Evolutionary conservation across 2,888 invertebrate species (phyloP).

Genomic region (Caenorhabditis macrosperma): DNA sequence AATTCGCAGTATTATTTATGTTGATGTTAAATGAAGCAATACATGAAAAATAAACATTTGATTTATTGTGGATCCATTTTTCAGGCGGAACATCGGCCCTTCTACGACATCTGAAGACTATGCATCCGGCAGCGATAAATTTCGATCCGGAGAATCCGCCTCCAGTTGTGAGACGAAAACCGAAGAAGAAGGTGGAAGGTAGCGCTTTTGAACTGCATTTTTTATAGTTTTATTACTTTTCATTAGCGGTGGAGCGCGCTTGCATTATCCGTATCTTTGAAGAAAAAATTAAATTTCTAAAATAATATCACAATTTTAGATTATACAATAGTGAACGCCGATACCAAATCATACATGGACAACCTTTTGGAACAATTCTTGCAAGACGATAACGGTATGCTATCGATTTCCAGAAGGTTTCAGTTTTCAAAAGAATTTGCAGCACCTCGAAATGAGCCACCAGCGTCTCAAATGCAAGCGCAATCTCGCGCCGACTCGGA

Average conservation of each 20-base stretch:
- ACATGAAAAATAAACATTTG: too few species aligned
- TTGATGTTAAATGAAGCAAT: too few species aligned
- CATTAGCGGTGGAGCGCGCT: constrained; percentile 5
- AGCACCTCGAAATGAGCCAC: not conserved
- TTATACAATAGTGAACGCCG: constrained; percentile 34
- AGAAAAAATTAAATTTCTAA: constrained; percentile 1
- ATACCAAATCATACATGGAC: constrained; percentile 48
- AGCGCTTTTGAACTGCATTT: too few species aligned
- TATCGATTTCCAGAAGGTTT: too few species aligned
- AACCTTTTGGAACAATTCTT: constrained; percentile 41
- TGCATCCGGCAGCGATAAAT: constrained; percentile 51
- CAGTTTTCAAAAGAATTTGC: too few species aligned
- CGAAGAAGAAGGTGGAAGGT: constrained; percentile 33
- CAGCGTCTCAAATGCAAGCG: not conserved
- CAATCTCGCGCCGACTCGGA: constrained; percentile 46
- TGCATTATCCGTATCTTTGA: not conserved
- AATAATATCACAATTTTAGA: constrained; percentile 27
- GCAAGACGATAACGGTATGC: constrained; percentile 6
- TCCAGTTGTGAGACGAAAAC: constrained; percentile 23
- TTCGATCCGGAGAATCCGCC: constrained; percentile 52
- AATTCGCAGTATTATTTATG: too few species aligned
- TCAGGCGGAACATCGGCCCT: constrained; percentile 55
- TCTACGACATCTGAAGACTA: constrained; percentile 50
- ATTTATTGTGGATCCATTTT: too few species aligned
- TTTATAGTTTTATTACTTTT: too few species aligned